A percentile compares a stretch with the other conserved stretches of the same genome.
Conservation (phyloP, 1,140 invertebrate species). For the Asbolus verrucosus region DNA sequence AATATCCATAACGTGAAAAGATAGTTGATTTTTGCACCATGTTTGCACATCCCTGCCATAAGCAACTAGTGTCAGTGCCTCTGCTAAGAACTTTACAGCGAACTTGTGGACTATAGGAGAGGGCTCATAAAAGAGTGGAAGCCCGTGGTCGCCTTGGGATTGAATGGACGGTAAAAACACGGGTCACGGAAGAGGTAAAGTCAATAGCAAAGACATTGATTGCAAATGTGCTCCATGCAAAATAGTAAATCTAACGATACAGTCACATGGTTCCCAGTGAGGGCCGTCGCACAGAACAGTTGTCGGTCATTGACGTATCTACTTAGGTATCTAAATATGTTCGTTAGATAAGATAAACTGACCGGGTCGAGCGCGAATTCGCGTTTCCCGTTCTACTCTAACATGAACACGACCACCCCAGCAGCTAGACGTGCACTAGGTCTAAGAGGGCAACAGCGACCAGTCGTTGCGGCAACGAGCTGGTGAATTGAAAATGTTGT, state of each 20-base stretch:
- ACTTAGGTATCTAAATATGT: background rate
- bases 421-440: slow-evolving; percentile 55
- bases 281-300: slow-evolving; percentile 21
- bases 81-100: slow-evolving; percentile 55
- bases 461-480: slow-evolving; percentile 32
- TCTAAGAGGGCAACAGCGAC: slow-evolving; percentile 44
- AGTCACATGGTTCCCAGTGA: slow-evolving; percentile 64
- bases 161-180: slow-evolving; percentile 31
- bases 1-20: slow-evolving; percentile 5
- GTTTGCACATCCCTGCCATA: slow-evolving; percentile 59
- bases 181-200: slow-evolving; percentile 51
- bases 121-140: slow-evolving; percentile 13
- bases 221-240: slow-evolving; percentile 63
- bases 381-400: slow-evolving; percentile 40
- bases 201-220: slow-evolving; percentile 59
- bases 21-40: slow-evolving; percentile 39
- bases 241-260: slow-evolving; percentile 64
- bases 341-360: background rate
- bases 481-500: slow-evolving; percentile 28
- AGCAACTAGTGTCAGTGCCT: slow-evolving; percentile 53
- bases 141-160: slow-evolving; percentile 19
- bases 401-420: slow-evolving; percentile 52
- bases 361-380: background rate
- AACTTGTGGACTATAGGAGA: slow-evolving; percentile 19
- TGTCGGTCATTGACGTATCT: too few species aligned